Evolutionary conservation across 2,888 invertebrate genomes (phyloP).

Genomic region (Philereme vetulata): DNA sequence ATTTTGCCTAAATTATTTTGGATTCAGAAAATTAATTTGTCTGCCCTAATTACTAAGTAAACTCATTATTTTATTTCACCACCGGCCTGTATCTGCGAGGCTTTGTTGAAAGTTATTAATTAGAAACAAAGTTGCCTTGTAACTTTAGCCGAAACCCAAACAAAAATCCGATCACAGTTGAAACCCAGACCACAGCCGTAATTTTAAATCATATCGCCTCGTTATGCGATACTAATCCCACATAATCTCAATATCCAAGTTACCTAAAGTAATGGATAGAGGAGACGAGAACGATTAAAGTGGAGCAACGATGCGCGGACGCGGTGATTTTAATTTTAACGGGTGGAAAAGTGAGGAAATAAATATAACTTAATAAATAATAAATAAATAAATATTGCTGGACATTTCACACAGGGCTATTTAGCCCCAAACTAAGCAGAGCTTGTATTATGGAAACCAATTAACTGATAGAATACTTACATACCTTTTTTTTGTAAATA

Average conservation of each 20-base stretch:
- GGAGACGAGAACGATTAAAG: not conserved
- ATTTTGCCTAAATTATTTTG: constrained; percentile 14
- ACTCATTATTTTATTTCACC: constrained; percentile 5
- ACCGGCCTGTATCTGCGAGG: not conserved
- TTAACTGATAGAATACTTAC: no score
- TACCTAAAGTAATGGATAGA: not conserved
- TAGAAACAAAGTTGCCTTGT: not conserved
- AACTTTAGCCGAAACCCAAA: not conserved
- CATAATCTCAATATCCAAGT: not conserved
- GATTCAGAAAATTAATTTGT: constrained; percentile 7
- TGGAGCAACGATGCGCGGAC: not conserved
- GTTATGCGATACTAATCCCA: not conserved
- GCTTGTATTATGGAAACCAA: no score
- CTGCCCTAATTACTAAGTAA: not conserved
- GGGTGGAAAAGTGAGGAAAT: no score
- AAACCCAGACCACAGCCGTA: not conserved
- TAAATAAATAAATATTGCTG: no score
- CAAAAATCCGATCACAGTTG: constrained; percentile 10
- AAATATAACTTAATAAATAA: no score
- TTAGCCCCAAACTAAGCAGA: no score
- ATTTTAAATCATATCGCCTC: not conserved
- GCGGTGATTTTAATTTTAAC: not conserved
- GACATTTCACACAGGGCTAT: no score
- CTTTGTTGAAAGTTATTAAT: constrained; percentile 1
- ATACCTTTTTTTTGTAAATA: no score